Conservation (phyloP, 2,888 invertebrate species). For the Leistus spinibarbis region DNA sequence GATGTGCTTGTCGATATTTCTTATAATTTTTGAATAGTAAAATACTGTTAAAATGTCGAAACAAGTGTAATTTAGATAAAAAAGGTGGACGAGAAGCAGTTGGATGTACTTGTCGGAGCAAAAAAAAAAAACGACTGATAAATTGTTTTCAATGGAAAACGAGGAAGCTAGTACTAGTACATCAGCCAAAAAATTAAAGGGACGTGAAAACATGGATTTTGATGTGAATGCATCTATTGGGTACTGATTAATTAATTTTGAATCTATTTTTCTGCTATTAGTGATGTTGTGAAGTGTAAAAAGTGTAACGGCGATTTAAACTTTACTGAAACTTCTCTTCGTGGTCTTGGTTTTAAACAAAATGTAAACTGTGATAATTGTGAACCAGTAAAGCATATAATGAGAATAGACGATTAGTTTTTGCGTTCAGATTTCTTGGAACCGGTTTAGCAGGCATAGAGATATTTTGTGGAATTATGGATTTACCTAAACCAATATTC, state of each 20-base stretch:
- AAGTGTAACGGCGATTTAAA: constrained; percentile 1
- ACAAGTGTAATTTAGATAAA: neutral
- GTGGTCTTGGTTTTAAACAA: neutral
- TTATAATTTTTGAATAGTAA: no score
- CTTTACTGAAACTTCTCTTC: neutral
- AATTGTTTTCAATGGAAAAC: neutral
- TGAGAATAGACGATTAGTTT: constrained; percentile 42
- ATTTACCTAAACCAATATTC: constrained; percentile 43
- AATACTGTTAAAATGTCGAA: no score
- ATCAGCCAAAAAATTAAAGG: neutral
- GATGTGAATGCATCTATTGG: neutral
- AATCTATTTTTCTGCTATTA: neutral
- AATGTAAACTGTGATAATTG: neutral
- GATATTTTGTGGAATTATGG: constrained; percentile 44
- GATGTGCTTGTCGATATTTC: neutral
- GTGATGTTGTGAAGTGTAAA: neutral
- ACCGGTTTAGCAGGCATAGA: constrained; percentile 40
- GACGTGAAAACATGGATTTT: neutral
- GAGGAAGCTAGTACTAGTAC: neutral
- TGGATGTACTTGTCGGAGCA: neutral
- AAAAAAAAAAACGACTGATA: no score
- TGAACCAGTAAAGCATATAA: constrained; percentile 41
- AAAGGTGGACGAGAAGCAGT: neutral
- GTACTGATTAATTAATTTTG: neutral
- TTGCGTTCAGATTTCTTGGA: constrained; percentile 44